Percentiles rank a stretch among this genome's conserved stretches.
Evolutionary conservation across 2,797 vertebrate genomes (phyloP).

Genomic region (Apodemus agrarius): DNA sequence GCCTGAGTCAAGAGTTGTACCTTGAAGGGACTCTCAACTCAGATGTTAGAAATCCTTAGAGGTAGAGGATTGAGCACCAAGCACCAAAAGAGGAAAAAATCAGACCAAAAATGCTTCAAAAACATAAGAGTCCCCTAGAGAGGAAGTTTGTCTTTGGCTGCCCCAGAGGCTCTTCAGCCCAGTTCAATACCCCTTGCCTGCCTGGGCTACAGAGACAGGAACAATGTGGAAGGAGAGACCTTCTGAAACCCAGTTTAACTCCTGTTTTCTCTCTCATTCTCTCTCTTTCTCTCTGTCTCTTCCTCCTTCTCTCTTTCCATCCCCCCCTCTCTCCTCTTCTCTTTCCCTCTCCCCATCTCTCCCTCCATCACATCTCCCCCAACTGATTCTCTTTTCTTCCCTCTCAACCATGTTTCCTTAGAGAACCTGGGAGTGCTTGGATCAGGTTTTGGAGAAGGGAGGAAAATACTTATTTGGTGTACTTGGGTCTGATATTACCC

Average conservation of each 20-base stretch:
- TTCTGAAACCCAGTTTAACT: not conserved
- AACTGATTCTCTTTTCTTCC: no score
- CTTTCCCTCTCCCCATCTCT: not conserved
- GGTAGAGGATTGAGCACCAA: not conserved
- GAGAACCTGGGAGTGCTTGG: not conserved
- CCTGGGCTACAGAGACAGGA: not conserved
- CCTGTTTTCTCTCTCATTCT: not conserved
- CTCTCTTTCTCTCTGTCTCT: not conserved
- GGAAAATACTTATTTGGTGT: not conserved
- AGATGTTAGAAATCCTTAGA: not conserved
- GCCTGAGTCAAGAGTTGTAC: not conserved
- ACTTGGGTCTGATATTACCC: not conserved
- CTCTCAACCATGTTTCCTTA: not conserved
- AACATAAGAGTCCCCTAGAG: not conserved
- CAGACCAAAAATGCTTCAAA: not conserved
- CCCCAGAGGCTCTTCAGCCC: not conserved
- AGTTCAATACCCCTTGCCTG: not conserved
- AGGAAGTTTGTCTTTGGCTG: not conserved
- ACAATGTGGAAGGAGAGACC: not conserved
- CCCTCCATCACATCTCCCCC: not conserved
- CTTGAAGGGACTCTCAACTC: no score
- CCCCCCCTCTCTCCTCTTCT: accelerated
- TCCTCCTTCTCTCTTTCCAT: not conserved
- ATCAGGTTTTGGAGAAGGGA: not conserved
- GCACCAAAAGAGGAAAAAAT: not conserved